A percentile compares a stretch with the other conserved stretches of the same genome.
phyloP scores from a whole-genome alignment of 2,113 vertebrate species.

The pig (Sus scrofa) region T2T-Sscrofa CM000820.6:81998501-81999000 shows the following conservation, averaged over 20 bases:
- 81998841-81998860: neutral
- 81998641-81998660: neutral
- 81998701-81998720: neutral
- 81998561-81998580: too few species aligned
- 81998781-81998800: neutral
- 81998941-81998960: neutral
- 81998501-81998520: too few species aligned
- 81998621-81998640: too few species aligned
- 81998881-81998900: neutral
- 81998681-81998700: neutral
- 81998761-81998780: accelerated
- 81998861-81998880: neutral
- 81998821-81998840: conserved; percentile 46
- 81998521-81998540: too few species aligned
- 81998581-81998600: too few species aligned
- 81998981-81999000: neutral
- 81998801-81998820: neutral
- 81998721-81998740: neutral
- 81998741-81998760: neutral
- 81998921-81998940: neutral
- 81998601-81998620: too few species aligned
- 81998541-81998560: too few species aligned
- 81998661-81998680: conserved; percentile 51
- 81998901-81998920: neutral
- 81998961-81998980: neutral